These are phyloP conservation scores for Rutpela maculata DNA, from an alignment of 2,888 invertebrate species.

Conservation along the genomic window DNA sequence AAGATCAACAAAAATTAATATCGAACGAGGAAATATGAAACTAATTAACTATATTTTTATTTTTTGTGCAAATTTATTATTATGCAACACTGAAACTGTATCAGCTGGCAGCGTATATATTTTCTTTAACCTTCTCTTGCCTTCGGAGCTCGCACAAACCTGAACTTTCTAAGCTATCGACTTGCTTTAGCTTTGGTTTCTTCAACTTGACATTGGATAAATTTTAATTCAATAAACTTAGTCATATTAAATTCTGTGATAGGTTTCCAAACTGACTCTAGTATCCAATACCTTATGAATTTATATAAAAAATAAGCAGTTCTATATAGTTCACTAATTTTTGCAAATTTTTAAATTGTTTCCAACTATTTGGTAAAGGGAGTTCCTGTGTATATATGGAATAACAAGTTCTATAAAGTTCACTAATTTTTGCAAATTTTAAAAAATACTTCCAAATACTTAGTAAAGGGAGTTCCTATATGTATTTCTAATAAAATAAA, in stretches of 20 bases:
- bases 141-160: neutral
- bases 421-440: too few relatives aligned
- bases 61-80: neutral
- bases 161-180: slow-evolving; percentile 7
- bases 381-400: too few relatives aligned
- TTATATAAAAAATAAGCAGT: too few relatives aligned
- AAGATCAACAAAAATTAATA: neutral
- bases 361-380: too few relatives aligned
- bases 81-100: neutral
- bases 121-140: slow-evolving; percentile 16
- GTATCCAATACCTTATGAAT: too few relatives aligned
- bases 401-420: too few relatives aligned
- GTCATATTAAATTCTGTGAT: neutral
- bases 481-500: too few relatives aligned
- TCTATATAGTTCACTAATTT: too few relatives aligned
- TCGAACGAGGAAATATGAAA: neutral
- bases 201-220: slow-evolving; percentile 14
- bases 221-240: slow-evolving; percentile 1
- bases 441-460: too few relatives aligned
- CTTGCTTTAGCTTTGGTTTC: neutral
- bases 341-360: too few relatives aligned
- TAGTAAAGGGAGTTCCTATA: too few relatives aligned
- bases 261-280: neutral
- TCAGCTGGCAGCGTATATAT: neutral
- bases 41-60: neutral